phyloP scores from a whole-genome alignment of 2,888 invertebrate species.

The Rhagonycha fulva region DNA sequence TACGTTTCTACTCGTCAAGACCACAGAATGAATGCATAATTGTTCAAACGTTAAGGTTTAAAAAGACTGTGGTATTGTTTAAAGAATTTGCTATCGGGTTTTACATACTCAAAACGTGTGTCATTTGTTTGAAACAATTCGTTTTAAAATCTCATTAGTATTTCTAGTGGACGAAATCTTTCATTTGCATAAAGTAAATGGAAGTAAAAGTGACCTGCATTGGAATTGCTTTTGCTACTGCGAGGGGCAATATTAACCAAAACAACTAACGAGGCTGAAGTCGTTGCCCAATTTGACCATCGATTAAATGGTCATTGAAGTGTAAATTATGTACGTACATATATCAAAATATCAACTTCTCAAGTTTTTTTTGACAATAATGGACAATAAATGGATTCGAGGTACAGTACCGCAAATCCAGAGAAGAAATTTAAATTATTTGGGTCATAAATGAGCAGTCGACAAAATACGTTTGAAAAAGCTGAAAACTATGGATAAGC shows the following conservation, averaged over 20 bases:
- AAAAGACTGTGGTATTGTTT: slow-evolving; percentile 12
- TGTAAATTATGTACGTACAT: background rate
- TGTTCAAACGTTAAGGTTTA: background rate
- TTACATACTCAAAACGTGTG: slow-evolving; percentile 10
- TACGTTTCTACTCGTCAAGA: slow-evolving; percentile 19
- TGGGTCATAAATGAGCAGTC: too few relatives aligned
- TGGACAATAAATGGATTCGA: too few relatives aligned
- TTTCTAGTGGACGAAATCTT: background rate
- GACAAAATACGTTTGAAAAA: too few relatives aligned
- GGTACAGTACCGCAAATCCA: too few relatives aligned
- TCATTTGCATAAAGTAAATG: background rate
- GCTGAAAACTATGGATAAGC: too few relatives aligned
- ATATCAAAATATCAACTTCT: too few relatives aligned
- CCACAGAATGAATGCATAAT: slow-evolving; percentile 13
- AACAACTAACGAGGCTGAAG: background rate
- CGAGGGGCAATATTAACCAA: background rate
- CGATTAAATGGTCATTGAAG: background rate
- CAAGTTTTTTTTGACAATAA: too few relatives aligned
- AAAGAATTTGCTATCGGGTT: slow-evolving; percentile 8
- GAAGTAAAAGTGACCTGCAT: background rate
- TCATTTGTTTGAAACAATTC: slow-evolving; percentile 31
- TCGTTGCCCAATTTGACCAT: background rate
- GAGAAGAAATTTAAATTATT: too few relatives aligned
- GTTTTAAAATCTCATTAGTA: background rate
- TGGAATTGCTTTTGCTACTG: background rate